phyloP scores from a whole-genome alignment of 1,140 invertebrate genomes.

The Galleria mellonella region DNA sequence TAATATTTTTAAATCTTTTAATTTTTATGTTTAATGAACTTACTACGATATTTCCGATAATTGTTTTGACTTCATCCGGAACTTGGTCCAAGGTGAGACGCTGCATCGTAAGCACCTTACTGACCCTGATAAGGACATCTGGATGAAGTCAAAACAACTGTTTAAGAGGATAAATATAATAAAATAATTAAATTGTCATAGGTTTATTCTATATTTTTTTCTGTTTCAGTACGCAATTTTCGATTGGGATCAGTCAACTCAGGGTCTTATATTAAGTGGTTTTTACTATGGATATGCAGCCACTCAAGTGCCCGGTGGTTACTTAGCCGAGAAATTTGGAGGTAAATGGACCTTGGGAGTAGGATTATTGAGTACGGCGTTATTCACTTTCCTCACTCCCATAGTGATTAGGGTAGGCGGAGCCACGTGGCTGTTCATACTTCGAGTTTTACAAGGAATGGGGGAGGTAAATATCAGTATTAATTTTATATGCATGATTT shows the following conservation, averaged over 20 bases:
- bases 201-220: background rate
- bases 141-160: no score
- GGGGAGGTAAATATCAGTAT: conserved; percentile 72
- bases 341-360: conserved; percentile 78
- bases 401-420: conserved; percentile 66
- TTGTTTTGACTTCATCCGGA: no score
- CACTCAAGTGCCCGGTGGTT: conserved; percentile 78
- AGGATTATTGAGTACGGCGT: conserved; percentile 77
- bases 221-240: conserved; percentile 64
- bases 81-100: no score
- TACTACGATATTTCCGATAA: no score
- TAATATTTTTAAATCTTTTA: no score
- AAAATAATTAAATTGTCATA: no score
- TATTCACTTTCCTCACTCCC: conserved; percentile 76
- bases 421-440: conserved; percentile 76
- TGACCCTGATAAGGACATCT: no score
- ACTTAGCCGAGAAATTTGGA: conserved; percentile 76
- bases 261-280: conserved; percentile 75
- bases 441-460: conserved; percentile 80
- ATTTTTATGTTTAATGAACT: no score
- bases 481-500: no score
- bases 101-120: no score
- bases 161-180: no score
- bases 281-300: conserved; percentile 79
- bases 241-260: conserved; percentile 77